Conservation (phyloP, 2,113 vertebrate species). For the Coregonus clupeaformis region DNA sequence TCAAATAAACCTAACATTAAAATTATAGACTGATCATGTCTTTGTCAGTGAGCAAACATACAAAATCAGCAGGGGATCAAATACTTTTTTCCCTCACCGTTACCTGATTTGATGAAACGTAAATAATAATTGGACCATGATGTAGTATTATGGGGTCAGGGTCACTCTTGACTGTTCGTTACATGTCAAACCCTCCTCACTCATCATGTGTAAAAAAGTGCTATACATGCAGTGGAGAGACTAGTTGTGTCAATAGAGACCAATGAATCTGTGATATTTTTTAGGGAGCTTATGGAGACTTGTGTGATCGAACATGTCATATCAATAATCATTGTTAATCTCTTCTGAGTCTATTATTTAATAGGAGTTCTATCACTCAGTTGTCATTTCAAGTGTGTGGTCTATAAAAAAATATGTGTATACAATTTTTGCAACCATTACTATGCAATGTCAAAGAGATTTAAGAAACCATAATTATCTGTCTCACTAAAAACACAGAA, state of each 20-base stretch:
- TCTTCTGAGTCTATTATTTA: background rate
- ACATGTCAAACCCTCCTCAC: background rate
- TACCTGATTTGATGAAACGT: background rate
- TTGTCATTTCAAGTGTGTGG: background rate
- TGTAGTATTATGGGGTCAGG: background rate
- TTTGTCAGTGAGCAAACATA: too few relatives aligned
- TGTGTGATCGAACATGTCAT: background rate
- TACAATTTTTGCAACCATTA: background rate
- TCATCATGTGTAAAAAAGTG: too few relatives aligned
- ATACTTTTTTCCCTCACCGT: too few relatives aligned
- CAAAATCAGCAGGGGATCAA: too few relatives aligned
- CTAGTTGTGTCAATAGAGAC: too few relatives aligned
- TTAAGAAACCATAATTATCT: conserved; percentile 13
- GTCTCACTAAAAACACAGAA: conserved; percentile 3
- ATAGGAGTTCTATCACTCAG: background rate
- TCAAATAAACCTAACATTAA: too few relatives aligned
- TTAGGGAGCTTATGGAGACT: too few relatives aligned
- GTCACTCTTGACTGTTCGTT: background rate
- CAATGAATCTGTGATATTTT: too few relatives aligned
- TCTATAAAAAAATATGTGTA: background rate
- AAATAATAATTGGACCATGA: background rate
- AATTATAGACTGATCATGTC: too few relatives aligned
- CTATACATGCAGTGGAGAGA: too few relatives aligned
- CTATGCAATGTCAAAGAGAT: conserved; percentile 12
- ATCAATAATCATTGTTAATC: background rate